These are phyloP conservation scores for Seriola rivoliana DNA, from an alignment of 2,113 vertebrate species.

Conservation along the genomic window DNA sequence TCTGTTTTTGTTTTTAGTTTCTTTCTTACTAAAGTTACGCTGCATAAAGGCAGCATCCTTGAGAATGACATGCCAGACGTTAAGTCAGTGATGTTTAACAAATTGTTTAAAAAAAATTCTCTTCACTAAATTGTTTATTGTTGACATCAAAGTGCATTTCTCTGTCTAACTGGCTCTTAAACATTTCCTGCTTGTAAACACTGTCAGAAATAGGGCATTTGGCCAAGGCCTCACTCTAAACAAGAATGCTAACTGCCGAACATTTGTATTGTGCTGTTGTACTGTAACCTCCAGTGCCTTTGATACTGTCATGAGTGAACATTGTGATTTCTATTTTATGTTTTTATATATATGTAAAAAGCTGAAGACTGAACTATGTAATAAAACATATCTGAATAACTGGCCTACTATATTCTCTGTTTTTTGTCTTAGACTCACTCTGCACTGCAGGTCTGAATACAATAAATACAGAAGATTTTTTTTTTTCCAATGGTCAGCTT, in stretches of 20 bases:
- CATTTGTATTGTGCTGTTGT: slow-evolving; percentile 10
- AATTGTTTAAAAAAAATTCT: not conserved
- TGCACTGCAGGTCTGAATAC: not conserved
- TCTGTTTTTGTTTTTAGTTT: not conserved
- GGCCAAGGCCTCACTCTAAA: slow-evolving; percentile 16
- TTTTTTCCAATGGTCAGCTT: too few species aligned
- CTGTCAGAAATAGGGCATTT: slow-evolving; percentile 9
- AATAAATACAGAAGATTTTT: not conserved
- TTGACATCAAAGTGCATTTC: not conserved
- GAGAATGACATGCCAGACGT: not conserved
- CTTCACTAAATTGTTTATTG: slow-evolving; percentile 21
- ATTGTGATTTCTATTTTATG: slow-evolving; percentile 31
- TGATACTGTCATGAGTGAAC: slow-evolving; percentile 23
- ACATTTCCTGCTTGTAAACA: slow-evolving; percentile 32
- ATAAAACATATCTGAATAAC: slow-evolving; percentile 54
- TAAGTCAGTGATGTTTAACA: slow-evolving; percentile 40
- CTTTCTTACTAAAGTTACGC: not conserved
- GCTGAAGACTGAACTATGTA: slow-evolving; percentile 49
- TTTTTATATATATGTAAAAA: slow-evolving; percentile 63
- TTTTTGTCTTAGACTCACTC: not conserved
- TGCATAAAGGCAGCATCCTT: not conserved
- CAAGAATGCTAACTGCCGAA: slow-evolving; percentile 33
- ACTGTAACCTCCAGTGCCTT: slow-evolving; percentile 40
- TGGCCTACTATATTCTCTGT: not conserved
- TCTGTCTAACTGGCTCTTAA: slow-evolving; percentile 10